Evolutionary conservation across 2,888 invertebrate species (phyloP).

Genomic region (Trichopria drosophilae): DNA sequence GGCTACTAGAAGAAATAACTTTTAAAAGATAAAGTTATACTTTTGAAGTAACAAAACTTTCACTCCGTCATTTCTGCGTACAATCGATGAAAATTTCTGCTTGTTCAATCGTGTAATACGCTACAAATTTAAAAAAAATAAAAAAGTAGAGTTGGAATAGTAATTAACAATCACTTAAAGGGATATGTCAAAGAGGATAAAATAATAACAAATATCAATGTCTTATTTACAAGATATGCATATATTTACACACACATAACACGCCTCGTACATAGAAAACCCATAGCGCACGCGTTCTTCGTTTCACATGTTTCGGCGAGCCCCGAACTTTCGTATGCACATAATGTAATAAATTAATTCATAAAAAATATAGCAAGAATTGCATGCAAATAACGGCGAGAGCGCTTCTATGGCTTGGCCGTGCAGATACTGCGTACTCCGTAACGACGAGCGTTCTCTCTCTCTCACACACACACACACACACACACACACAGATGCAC

Average conservation of each 20-base stretch:
- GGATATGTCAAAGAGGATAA: conserved; percentile 1
- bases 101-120: no score
- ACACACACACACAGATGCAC: no score
- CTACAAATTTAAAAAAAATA: no score
- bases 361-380: conserved; percentile 36
- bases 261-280: conserved; percentile 25
- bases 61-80: no score
- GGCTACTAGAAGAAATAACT: no score
- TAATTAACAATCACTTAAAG: no score
- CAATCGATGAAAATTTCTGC: no score
- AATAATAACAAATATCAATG: conserved; percentile 3
- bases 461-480: no score
- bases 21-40: no score
- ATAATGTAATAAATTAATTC: conserved; percentile 48
- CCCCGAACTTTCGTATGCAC: conserved; percentile 24
- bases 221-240: conserved; percentile 29
- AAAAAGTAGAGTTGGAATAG: no score
- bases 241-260: conserved; percentile 29
- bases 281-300: background rate
- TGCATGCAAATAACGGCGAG: conserved; percentile 37
- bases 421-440: conserved; percentile 38
- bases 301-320: background rate
- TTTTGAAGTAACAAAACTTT: no score
- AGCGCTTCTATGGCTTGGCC: conserved; percentile 48
- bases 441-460: conserved; percentile 36